phyloP scores from a whole-genome alignment of 2,888 invertebrate species.

The Dolichopus griseipennis region DNA sequence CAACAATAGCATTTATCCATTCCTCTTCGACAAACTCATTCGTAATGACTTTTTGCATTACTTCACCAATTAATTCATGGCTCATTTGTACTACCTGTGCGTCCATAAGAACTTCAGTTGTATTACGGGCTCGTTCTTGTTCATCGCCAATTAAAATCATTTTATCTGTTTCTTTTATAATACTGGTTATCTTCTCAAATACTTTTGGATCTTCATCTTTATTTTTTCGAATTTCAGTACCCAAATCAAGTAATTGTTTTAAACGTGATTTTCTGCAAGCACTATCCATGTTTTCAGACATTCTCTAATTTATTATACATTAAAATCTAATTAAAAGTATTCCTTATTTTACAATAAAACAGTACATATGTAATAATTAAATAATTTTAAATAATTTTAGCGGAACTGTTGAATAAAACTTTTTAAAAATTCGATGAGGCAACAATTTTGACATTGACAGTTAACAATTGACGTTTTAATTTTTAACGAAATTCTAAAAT shows the following conservation, averaged over 20 bases:
- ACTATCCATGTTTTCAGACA: slow-evolving; percentile 5
- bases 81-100: slow-evolving; percentile 36
- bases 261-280: slow-evolving; percentile 9
- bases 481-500: too few relatives aligned
- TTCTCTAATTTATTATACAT: neutral
- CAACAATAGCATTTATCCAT: slow-evolving; percentile 31
- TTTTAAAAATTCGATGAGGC: too few relatives aligned
- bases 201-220: slow-evolving; percentile 29
- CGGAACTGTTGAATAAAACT: too few relatives aligned
- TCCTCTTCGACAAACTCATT: slow-evolving; percentile 34
- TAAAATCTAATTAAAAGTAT: too few relatives aligned
- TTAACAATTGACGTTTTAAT: too few relatives aligned
- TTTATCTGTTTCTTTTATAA: slow-evolving; percentile 31
- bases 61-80: slow-evolving; percentile 34
- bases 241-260: slow-evolving; percentile 10
- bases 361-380: too few relatives aligned
- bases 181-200: slow-evolving; percentile 31
- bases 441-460: too few relatives aligned
- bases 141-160: slow-evolving; percentile 30
- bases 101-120: slow-evolving; percentile 39
- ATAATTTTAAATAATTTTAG: too few relatives aligned
- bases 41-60: slow-evolving; percentile 29
- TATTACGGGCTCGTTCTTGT: slow-evolving; percentile 34
- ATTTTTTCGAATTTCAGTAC: slow-evolving; percentile 2
- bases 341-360: too few relatives aligned